Conservation (phyloP, 2,888 invertebrate genomes). For the Druceiella hillmani region DNA sequence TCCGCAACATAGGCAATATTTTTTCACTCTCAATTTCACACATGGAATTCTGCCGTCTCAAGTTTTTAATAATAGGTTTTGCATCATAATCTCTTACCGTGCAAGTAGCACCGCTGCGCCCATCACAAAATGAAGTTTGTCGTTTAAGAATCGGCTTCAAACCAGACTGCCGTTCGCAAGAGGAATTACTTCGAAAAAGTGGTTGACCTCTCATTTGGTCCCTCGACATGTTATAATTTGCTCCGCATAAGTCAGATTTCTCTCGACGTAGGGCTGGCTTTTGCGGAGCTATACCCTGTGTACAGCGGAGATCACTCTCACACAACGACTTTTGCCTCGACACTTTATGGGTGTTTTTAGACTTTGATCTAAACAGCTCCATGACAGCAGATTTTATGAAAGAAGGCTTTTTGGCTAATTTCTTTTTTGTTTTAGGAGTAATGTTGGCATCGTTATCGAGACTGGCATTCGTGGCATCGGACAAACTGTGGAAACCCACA, state of each 20-base stretch:
- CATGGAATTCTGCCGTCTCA: constrained; percentile 47
- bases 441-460: constrained; percentile 48
- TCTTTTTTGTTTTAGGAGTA: constrained; percentile 54
- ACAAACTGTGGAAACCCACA: constrained; percentile 42
- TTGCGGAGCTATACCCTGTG: constrained; percentile 29
- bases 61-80: constrained; percentile 38
- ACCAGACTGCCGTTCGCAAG: constrained; percentile 46
- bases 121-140: constrained; percentile 48
- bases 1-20: constrained; percentile 48
- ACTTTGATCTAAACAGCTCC: constrained; percentile 50
- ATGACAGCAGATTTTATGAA: constrained; percentile 52
- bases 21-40: constrained; percentile 52
- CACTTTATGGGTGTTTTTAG: constrained; percentile 46
- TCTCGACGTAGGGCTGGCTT: constrained; percentile 43
- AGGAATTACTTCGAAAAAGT: constrained; percentile 47
- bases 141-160: constrained; percentile 37
- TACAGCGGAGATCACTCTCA: constrained; percentile 45
- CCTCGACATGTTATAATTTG: constrained; percentile 43
- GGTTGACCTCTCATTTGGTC: constrained; percentile 44
- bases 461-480: constrained; percentile 49
- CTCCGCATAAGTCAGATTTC: constrained; percentile 43
- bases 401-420: constrained; percentile 51
- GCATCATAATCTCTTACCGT: constrained; percentile 46
- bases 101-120: constrained; percentile 42
- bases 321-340: constrained; percentile 49